These are phyloP conservation scores for Acipenser oxyrinchus DNA, from an alignment of 2,797 vertebrate species.

Conservation along the genomic window DNA sequence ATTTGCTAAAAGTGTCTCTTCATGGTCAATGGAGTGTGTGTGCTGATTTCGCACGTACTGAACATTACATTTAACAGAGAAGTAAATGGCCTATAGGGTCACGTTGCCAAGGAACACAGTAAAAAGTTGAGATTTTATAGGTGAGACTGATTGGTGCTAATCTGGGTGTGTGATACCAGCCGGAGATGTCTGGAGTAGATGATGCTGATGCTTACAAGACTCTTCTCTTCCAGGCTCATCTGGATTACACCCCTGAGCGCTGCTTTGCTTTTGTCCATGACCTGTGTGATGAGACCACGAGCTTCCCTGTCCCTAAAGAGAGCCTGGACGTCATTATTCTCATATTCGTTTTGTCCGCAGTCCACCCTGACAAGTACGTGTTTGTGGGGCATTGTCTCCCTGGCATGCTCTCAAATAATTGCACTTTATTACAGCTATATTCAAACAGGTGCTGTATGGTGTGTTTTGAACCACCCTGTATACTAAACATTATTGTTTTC, in stretches of 20 bases:
- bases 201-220: background rate
- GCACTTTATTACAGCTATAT: background rate
- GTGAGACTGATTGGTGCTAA: background rate
- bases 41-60: no score
- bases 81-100: background rate
- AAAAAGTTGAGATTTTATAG: background rate
- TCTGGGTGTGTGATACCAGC: background rate
- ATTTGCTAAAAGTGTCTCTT: no score
- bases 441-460: no score
- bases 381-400: background rate
- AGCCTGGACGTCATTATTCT: constrained; percentile 83
- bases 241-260: constrained; percentile 73
- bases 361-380: constrained; percentile 86
- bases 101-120: background rate
- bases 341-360: constrained; percentile 90
- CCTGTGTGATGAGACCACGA: constrained; percentile 65
- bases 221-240: constrained; percentile 58
- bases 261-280: constrained; percentile 91
- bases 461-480: no score
- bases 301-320: constrained; percentile 71
- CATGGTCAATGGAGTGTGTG: no score
- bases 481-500: no score
- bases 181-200: background rate
- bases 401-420: background rate
- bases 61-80: background rate